Percentiles rank a stretch among this genome's conserved stretches.
Evolutionary conservation across 2,797 vertebrate species (phyloP).

Genomic region (Centropyge bicolor): DNA sequence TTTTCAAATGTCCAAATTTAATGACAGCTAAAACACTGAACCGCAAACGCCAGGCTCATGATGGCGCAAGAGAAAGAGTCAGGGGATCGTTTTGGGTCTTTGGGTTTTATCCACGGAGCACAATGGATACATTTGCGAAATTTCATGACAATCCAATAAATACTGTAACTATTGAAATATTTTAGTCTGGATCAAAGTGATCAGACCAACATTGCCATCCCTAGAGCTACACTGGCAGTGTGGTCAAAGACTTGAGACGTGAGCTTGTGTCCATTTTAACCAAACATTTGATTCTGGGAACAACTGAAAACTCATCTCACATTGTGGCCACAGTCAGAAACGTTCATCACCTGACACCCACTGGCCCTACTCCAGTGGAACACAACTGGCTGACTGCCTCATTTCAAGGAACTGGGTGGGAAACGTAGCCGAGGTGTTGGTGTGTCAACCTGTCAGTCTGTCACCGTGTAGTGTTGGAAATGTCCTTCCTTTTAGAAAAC

Average conservation of each 20-base stretch:
- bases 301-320: not conserved
- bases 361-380: constrained; percentile 17
- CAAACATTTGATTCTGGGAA: not conserved
- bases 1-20: too few species aligned
- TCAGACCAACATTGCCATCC: not conserved
- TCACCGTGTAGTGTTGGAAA: constrained; percentile 56
- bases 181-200: not conserved
- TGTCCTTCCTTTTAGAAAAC: constrained; percentile 26
- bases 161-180: not conserved
- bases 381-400: constrained; percentile 43
- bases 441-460: constrained; percentile 52
- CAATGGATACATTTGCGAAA: too few species aligned
- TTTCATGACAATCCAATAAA: too few species aligned
- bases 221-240: not conserved
- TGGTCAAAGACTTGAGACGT: not conserved
- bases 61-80: too few species aligned
- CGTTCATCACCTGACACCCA: not conserved
- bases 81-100: too few species aligned
- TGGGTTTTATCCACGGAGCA: too few species aligned
- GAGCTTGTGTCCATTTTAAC: not conserved
- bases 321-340: not conserved
- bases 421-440: constrained; percentile 41
- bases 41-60: too few species aligned
- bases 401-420: constrained; percentile 35
- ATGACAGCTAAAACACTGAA: too few species aligned